Evolutionary conservation across 2,888 invertebrate species (phyloP), one percentile per base, ranked within the genome.

Genomic region (Plebejus melissa): DNA sequence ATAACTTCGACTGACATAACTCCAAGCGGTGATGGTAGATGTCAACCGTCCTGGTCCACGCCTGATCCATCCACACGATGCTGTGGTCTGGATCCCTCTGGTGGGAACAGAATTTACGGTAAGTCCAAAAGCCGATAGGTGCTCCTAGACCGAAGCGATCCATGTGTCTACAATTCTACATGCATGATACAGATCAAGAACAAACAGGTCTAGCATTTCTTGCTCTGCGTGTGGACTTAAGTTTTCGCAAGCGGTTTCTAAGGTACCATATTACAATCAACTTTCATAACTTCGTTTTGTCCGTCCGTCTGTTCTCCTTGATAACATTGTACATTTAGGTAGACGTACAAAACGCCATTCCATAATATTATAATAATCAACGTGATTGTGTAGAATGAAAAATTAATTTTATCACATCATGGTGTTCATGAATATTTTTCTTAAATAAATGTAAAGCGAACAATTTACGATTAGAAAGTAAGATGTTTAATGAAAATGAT

Each of bases 101-200:
- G 81, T 0, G 82, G 81, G 28, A 83, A 85, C 75, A 85, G 82
- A 74, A 87, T 88, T 71, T 79, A 84, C 65, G 87, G 88, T 86
- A 81, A 77, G 80, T 13, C 13, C 0, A 65, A 32, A 60, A 32
- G 11, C 28, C 7, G 28, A 22, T 1, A 58, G 0, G n/a, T 22
- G 0, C 7, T 57, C n/a, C 1, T 57, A 58, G 2, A 16, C 2
- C 2, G 58, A 7, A 58, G n/a, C n/a, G 50, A 50, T 9, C 6
- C 22, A 22, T 58, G 58, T 22, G 58, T 50, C 58, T n/a, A n/a
- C n/a, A 16, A 22, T 22, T 22, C 22, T 22, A 22, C 22, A 22
- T 22, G 22, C 22, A 22, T 22, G 22, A 22, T 57, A 57, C 16
- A 57, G 0, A 16, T 6, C 16, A 57, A 5, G 16, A 41, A 2